A percentile compares a stretch with the other conserved stretches of the same genome.
Conservation (phyloP, 1,140 invertebrate genomes). For the Cherax destructor region DNA sequence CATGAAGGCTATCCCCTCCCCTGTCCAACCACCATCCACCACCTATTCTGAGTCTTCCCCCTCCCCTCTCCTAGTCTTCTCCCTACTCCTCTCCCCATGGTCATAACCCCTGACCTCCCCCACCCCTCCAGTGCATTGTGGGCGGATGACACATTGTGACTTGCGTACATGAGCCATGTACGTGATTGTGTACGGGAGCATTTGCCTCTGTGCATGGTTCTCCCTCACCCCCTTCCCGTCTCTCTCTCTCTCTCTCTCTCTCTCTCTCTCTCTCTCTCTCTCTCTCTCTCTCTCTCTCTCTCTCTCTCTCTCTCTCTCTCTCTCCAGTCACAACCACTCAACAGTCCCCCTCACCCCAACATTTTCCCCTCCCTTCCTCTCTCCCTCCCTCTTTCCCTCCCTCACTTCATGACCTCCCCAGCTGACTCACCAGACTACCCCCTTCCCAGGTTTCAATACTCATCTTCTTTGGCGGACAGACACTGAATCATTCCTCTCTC, state of each 20-base stretch:
- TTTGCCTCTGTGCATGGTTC: background rate
- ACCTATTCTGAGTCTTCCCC: background rate
- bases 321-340: background rate
- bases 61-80: background rate
- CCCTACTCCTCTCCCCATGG: background rate
- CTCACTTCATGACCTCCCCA: background rate
- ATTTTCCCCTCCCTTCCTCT: background rate
- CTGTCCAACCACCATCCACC: background rate
- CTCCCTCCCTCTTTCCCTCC: background rate
- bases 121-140: background rate
- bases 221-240: background rate
- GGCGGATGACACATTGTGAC: too few relatives aligned
- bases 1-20: background rate
- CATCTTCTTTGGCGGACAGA: background rate
- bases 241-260: background rate
- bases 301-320: background rate
- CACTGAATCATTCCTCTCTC: background rate
- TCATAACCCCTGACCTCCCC: background rate
- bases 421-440: background rate
- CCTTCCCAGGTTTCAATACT: background rate
- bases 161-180: too few relatives aligned
- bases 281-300: background rate
- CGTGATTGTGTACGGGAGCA: too few relatives aligned
- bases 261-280: background rate
- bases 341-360: too few relatives aligned